A percentile compares a stretch with the other conserved stretches of the same genome.
Conservation (phyloP, 1,140 invertebrate genomes). For the Drosophila kanapiae region DNA sequence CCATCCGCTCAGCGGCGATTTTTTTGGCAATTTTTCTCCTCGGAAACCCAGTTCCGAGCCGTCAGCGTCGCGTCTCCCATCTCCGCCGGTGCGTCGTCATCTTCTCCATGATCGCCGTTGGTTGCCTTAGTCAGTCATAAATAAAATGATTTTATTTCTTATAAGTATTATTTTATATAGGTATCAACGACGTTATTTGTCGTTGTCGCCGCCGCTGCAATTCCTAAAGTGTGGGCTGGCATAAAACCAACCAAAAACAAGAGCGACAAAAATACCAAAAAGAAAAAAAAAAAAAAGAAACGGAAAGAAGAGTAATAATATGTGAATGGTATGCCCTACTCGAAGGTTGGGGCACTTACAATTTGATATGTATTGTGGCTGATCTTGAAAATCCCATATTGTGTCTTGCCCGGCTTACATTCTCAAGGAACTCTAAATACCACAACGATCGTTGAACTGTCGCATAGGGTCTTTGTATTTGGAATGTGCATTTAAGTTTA, state of each 20-base stretch:
- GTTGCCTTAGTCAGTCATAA: constrained; percentile 71
- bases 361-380: constrained; percentile 61
- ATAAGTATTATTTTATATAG: constrained; percentile 73
- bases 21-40: constrained; percentile 46
- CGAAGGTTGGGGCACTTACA: constrained; percentile 71
- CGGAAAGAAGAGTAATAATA: constrained; percentile 39
- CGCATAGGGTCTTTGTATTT: background rate
- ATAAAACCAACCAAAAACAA: constrained; percentile 33
- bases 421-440: constrained; percentile 44
- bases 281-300: constrained; percentile 1
- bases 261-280: constrained; percentile 13
- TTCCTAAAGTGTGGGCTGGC: constrained; percentile 63
- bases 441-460: constrained; percentile 58
- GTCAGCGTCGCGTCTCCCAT: constrained; percentile 23
- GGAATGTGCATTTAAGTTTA: constrained; percentile 1
- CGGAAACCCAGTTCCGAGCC: constrained; percentile 63
- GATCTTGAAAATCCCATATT: constrained; percentile 60
- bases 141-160: constrained; percentile 82
- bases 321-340: constrained; percentile 63
- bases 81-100: constrained; percentile 42
- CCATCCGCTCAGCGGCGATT: constrained; percentile 56
- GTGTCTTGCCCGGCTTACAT: constrained; percentile 35
- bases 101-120: constrained; percentile 46
- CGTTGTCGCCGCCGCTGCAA: constrained; percentile 54
- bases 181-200: constrained; percentile 63